A percentile compares a stretch with the other conserved stretches of the same genome.
These are phyloP conservation scores for Isurus oxyrinchus DNA, from an alignment of 2,113 vertebrate species.

Conservation along the genomic window DNA sequence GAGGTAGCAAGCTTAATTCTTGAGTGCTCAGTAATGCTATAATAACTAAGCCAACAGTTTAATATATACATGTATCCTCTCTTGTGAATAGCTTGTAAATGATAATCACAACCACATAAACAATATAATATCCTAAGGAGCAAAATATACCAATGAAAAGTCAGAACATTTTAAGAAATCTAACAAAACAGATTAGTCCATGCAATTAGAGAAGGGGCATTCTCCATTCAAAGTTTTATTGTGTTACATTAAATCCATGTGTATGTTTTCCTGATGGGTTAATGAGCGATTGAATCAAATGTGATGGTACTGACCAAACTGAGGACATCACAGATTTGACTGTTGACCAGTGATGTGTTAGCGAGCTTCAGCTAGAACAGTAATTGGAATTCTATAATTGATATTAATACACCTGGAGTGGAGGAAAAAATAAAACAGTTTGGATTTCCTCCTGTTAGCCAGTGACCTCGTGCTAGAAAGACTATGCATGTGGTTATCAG, in stretches of 20 bases:
- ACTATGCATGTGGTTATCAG: not conserved
- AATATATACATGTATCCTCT: too few species aligned
- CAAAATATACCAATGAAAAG: too few species aligned
- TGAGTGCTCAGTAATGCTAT: too few species aligned
- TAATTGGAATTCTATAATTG: not conserved
- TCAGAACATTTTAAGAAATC: too few species aligned
- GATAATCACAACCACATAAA: too few species aligned
- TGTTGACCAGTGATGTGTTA: not conserved
- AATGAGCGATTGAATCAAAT: not conserved
- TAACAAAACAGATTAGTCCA: not conserved
- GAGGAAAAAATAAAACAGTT: too few species aligned
- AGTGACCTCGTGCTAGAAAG: not conserved
- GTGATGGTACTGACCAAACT: not conserved
- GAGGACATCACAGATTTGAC: not conserved
- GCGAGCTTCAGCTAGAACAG: not conserved
- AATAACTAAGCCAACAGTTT: too few species aligned
- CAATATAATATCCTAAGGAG: too few species aligned
- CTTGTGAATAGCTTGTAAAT: too few species aligned
- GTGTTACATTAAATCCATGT: not conserved
- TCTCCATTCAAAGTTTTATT: not conserved
- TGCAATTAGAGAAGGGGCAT: not conserved
- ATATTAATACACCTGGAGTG: too few species aligned
- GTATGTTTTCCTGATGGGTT: not conserved
- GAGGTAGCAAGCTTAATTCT: too few species aligned
- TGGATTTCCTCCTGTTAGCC: not conserved